These are phyloP conservation scores for Hippocampus abdominalis DNA, from an alignment of 2,113 vertebrate genomes.

Conservation along the genomic window DNA sequence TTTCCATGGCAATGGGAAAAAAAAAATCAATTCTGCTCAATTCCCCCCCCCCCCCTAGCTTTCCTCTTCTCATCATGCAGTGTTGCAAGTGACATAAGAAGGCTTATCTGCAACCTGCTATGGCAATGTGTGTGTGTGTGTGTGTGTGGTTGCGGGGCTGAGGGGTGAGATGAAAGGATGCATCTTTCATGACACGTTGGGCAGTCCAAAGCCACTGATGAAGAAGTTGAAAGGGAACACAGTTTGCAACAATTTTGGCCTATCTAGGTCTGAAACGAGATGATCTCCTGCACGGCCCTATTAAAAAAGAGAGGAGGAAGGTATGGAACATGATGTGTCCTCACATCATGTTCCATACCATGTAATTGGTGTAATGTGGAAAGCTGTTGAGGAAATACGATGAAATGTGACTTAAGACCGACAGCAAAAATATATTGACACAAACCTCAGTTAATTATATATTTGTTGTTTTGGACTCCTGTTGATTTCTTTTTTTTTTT, in stretches of 20 bases:
- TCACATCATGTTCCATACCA: too few species aligned
- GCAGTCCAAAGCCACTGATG: conserved; percentile 38
- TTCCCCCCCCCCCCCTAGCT: conserved; percentile 45
- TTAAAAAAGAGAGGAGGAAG: conserved; percentile 5
- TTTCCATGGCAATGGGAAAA: conserved; percentile 69
- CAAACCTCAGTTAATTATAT: too few species aligned
- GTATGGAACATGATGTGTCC: too few species aligned
- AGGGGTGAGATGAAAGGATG: conserved; percentile 20
- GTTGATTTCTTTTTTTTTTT: too few species aligned
- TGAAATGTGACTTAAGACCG: too few species aligned
- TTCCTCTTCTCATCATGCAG: conserved; percentile 52
- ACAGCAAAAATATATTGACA: too few species aligned
- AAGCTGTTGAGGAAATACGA: too few species aligned
- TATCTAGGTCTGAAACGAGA: conserved; percentile 49
- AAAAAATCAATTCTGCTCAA: conserved; percentile 67
- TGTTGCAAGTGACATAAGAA: conserved; percentile 65
- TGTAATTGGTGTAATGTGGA: too few species aligned
- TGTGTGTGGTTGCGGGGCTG: not conserved
- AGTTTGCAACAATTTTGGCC: conserved; percentile 55
- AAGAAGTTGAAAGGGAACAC: conserved; percentile 51
- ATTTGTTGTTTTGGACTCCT: too few species aligned
- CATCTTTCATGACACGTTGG: conserved; percentile 36
- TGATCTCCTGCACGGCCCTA: conserved; percentile 59
- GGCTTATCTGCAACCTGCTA: conserved; percentile 72
- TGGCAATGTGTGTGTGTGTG: conserved; percentile 28